Percentiles rank a stretch among this genome's conserved stretches.
Evolutionary conservation across 2,888 invertebrate genomes (phyloP).

Genomic region (Strigamia transsilvanica): DNA sequence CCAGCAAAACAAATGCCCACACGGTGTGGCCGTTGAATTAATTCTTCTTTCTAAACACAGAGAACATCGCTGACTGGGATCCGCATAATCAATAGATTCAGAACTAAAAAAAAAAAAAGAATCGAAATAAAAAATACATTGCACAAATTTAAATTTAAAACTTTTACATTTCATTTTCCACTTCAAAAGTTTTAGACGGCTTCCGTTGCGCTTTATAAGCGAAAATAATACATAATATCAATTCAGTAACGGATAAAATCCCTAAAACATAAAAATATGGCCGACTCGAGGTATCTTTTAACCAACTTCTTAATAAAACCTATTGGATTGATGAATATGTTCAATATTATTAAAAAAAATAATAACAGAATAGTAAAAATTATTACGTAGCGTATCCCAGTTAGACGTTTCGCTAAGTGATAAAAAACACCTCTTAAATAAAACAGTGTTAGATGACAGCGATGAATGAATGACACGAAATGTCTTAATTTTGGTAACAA

Average conservation of each 20-base stretch:
- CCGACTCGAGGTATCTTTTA: neutral
- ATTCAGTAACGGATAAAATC: neutral
- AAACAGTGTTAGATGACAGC: neutral
- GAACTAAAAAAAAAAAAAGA: neutral
- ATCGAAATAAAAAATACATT: neutral
- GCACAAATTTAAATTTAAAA: neutral
- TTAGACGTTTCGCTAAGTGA: neutral
- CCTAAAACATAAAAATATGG: neutral
- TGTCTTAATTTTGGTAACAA: neutral
- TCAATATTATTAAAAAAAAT: neutral
- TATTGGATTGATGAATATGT: neutral
- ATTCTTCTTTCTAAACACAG: conserved; percentile 4
- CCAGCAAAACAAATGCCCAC: neutral
- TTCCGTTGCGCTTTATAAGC: neutral
- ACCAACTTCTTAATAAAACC: conserved; percentile 5
- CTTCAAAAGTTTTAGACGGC: neutral
- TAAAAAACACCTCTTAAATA: conserved; percentile 4
- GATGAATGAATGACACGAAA: neutral
- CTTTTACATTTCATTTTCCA: neutral
- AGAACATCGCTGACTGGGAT: neutral
- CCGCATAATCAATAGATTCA: neutral
- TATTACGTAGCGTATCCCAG: neutral
- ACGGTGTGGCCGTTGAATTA: neutral
- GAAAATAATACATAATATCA: neutral
- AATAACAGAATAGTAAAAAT: neutral